Evolutionary conservation across 2,113 vertebrate species (phyloP).

Genomic region (Telmatochromis brachygnathus): DNA sequence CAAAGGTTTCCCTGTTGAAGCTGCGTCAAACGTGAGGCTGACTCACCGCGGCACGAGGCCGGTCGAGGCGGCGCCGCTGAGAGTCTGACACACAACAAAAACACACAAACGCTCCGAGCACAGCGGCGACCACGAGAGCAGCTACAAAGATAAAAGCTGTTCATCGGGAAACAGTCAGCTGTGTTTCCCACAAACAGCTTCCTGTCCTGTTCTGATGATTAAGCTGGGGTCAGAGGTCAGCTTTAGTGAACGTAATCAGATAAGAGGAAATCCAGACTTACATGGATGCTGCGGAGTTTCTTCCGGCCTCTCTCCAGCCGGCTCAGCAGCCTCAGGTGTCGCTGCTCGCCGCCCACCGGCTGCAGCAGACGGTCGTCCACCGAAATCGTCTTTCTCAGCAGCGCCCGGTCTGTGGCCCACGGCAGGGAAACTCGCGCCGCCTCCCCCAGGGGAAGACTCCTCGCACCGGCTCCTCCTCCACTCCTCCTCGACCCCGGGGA

Average conservation of each 20-base stretch:
- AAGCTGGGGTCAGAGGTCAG: neutral
- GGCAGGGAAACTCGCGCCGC: neutral
- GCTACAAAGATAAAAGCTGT: neutral
- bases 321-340: conserved; percentile 50
- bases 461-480: neutral
- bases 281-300: conserved; percentile 68
- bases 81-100: neutral
- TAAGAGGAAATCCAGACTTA: conserved; percentile 64
- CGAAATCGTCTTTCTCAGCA: conserved; percentile 73
- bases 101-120: neutral
- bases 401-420: conserved; percentile 53
- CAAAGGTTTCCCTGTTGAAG: neutral
- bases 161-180: neutral
- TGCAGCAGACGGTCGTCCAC: conserved; percentile 72
- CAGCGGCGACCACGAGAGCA: neutral
- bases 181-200: neutral
- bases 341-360: conserved; percentile 55
- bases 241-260: neutral
- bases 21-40: neutral
- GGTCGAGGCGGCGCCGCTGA: neutral
- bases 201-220: neutral
- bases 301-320: conserved; percentile 64
- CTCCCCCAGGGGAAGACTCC: conserved; percentile 40
- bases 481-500: conserved; percentile 33
- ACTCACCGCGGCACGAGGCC: neutral